Evolutionary conservation across 2,113 vertebrate species (phyloP).

Genomic region (Pycnonotus jocosus): DNA sequence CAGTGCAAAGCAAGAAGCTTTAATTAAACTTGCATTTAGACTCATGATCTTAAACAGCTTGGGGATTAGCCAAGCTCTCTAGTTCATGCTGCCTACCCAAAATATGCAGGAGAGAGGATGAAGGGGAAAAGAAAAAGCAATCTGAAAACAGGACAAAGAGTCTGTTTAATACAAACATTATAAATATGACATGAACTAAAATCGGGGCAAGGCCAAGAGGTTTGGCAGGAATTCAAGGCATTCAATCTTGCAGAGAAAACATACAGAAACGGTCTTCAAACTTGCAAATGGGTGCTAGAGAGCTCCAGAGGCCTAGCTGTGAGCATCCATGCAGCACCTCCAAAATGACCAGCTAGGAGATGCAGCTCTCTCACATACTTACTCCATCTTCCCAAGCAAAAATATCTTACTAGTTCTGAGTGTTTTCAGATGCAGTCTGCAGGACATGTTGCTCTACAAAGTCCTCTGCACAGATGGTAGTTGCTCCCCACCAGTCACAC

Average conservation of each 20-base stretch:
- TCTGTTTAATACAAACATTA: constrained; percentile 72
- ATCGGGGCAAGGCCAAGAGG: constrained; percentile 63
- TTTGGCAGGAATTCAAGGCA: constrained; percentile 63
- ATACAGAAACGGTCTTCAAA: constrained; percentile 42
- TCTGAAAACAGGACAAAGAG: constrained; percentile 71
- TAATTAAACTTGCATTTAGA: constrained; percentile 73
- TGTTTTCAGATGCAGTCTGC: not conserved
- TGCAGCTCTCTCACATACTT: not conserved
- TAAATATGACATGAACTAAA: constrained; percentile 76
- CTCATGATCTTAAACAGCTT: constrained; percentile 58
- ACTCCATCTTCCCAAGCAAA: not conserved
- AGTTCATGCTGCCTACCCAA: constrained; percentile 58
- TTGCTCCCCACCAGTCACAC: not conserved
- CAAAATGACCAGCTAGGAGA: constrained; percentile 2
- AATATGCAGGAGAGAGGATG: constrained; percentile 55
- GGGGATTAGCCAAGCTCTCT: constrained; percentile 61
- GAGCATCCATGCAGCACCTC: not conserved
- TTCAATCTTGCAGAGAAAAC: constrained; percentile 56
- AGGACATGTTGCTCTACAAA: not conserved
- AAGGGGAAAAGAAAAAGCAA: constrained; percentile 55
- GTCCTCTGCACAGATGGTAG: not conserved
- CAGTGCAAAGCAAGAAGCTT: constrained; percentile 55
- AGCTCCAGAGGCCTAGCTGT: not conserved
- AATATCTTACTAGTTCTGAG: not conserved
- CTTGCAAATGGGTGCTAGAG: not conserved